These are phyloP conservation scores for Yasuhikotakia modesta DNA, from an alignment of 2,797 vertebrate species.

Conservation along the genomic window DNA sequence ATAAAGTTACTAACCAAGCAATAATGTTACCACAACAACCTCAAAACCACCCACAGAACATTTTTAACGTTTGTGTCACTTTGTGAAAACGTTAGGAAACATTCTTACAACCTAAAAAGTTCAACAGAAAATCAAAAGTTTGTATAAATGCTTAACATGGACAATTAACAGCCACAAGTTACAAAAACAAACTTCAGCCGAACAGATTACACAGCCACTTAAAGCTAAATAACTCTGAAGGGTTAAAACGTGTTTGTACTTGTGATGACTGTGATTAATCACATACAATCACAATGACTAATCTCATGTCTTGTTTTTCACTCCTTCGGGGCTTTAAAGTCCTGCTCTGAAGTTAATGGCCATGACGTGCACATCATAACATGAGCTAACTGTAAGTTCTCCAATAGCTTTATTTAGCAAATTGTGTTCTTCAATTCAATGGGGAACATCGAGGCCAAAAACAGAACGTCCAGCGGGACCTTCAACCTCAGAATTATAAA, in stretches of 20 bases:
- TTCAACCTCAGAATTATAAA: slow-evolving; percentile 50
- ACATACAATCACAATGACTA: not conserved
- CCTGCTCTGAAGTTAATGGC: too few species aligned
- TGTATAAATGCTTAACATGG: slow-evolving; percentile 25
- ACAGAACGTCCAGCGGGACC: slow-evolving; percentile 48
- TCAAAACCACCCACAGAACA: too few species aligned
- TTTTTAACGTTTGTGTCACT: too few species aligned
- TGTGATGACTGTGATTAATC: not conserved
- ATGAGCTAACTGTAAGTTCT: not conserved
- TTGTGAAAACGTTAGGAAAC: too few species aligned
- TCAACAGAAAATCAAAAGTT: slow-evolving; percentile 39
- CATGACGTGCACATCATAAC: not conserved
- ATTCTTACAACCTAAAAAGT: too few species aligned
- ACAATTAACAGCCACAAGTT: slow-evolving; percentile 11
- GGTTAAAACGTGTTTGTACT: slow-evolving; percentile 8
- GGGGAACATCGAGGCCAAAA: slow-evolving; percentile 53
- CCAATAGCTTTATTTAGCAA: slow-evolving; percentile 62
- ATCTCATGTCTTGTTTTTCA: not conserved
- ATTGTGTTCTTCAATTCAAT: slow-evolving; percentile 54
- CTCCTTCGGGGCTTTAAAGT: not conserved
- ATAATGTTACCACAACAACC: too few species aligned
- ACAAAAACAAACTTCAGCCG: not conserved
- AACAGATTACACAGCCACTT: slow-evolving; percentile 20
- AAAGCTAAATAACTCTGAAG: not conserved
- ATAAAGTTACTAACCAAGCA: too few species aligned